Base-by-base conservation (phyloP, 2,797 vertebrate genomes). In the Argentina silus region DNA sequence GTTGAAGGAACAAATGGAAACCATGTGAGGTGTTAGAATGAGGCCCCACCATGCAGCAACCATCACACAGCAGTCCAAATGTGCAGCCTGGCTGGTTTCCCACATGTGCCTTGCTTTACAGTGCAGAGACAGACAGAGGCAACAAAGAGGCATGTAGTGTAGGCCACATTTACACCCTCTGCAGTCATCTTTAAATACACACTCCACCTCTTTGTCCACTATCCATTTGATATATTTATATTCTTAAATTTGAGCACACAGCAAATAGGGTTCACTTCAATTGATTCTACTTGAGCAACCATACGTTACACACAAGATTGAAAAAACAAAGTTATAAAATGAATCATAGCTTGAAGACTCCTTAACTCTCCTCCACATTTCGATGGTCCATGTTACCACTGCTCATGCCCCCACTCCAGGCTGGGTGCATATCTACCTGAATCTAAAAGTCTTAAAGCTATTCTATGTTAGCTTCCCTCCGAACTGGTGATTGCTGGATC, bases 1-100 rank as follows among this genome's bases (percentile, higher is more conserved):
- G 44, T 69, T 59, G 53, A 76, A 65, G 6, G 43, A 64, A 78
- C 47, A 77, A 81, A 86, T 82, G 27, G 47, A 67, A 85, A 83
- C 70, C 79, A 81, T 72, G 47, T 73, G 78, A 82, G 70, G 44
- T 76, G 64, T 60, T 72, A 14, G 43, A 42, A 59, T 23, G 68
- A 79, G 56, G 64, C 75, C 44, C 50, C 15, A 51, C 11, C 50
- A 51, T 12, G 15, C 50, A 51, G 50, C 50, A 11, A 9, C 43
- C 36, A 47, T 15, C 3, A 56, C 21, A 64, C 70, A 69, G 42
- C 57, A 50, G 27, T 61, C 50, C 21, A 70, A 65, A 55, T 66
- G 73, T 0, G 21, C 9, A 10, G 75, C 7, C 56, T 59, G 14
- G 45, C 15, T 45, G 21, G 66, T 5, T 51, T 15, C 11, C 0